Evolutionary conservation across 2,797 vertebrate genomes (phyloP).

Genomic region (Erpetoichthys calabaricus): DNA sequence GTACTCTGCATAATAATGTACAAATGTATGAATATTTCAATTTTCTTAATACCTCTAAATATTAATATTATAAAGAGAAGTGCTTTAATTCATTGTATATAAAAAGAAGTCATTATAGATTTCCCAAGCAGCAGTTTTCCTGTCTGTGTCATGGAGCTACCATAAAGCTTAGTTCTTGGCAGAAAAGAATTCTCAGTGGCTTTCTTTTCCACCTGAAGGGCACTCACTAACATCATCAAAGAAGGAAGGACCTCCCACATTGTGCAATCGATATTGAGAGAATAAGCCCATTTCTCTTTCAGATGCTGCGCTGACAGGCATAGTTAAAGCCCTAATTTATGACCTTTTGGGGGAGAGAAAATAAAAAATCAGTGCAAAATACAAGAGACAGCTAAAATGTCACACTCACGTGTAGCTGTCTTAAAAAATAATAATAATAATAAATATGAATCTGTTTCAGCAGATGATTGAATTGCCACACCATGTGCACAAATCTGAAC

Average conservation of each 20-base stretch:
- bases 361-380: neutral
- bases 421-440: too few relatives aligned
- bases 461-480: too few relatives aligned
- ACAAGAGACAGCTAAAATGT: neutral
- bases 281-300: constrained; percentile 32
- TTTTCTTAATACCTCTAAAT: too few relatives aligned
- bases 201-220: constrained; percentile 8
- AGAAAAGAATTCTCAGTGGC: constrained; percentile 20
- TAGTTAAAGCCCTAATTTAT: constrained; percentile 32
- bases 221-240: neutral
- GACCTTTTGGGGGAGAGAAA: constrained; percentile 18
- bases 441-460: too few relatives aligned
- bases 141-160: constrained; percentile 23
- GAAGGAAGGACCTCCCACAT: constrained; percentile 8
- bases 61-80: too few relatives aligned
- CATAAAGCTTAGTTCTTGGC: constrained; percentile 16
- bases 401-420: neutral
- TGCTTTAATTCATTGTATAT: too few relatives aligned
- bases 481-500: too few relatives aligned
- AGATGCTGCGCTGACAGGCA: constrained; percentile 34
- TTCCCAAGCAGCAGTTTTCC: too few relatives aligned
- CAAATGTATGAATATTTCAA: too few relatives aligned
- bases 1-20: too few relatives aligned
- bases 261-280: constrained; percentile 31
- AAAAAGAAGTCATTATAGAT: too few relatives aligned